A percentile compares a stretch with the other conserved stretches of the same genome.
Evolutionary conservation across 2,888 invertebrate genomes (phyloP).

Genomic region (Apoderus coryli): DNA sequence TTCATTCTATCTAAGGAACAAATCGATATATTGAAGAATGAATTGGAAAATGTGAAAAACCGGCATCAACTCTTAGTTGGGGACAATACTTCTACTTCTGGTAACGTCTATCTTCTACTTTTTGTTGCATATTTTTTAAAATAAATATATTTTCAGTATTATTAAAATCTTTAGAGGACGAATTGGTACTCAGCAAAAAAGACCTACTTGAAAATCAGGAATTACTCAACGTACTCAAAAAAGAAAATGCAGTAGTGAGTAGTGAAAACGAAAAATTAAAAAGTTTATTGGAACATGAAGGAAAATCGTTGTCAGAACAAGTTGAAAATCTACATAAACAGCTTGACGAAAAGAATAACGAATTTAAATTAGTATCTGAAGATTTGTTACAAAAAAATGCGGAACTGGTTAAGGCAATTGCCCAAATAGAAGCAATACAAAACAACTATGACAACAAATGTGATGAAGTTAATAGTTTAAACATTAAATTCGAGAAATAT

Average conservation of each 20-base stretch:
- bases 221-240: slow-evolving; percentile 19
- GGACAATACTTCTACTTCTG: slow-evolving; percentile 17
- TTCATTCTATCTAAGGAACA: slow-evolving; percentile 46
- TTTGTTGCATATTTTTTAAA: too few relatives aligned
- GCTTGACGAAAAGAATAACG: slow-evolving; percentile 14
- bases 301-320: too few relatives aligned
- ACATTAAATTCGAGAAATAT: slow-evolving; percentile 8
- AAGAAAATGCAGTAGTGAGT: slow-evolving; percentile 19
- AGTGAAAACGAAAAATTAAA: slow-evolving; percentile 20
- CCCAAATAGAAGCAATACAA: slow-evolving; percentile 17
- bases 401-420: slow-evolving; percentile 21
- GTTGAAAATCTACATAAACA: slow-evolving; percentile 12
- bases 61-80: slow-evolving; percentile 26
- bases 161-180: slow-evolving; percentile 21
- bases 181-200: slow-evolving; percentile 21
- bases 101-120: slow-evolving; percentile 11
- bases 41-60: slow-evolving; percentile 39
- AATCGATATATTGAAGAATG: slow-evolving; percentile 38
- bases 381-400: too few relatives aligned
- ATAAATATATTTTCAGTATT: slow-evolving; percentile 19
- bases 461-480: slow-evolving; percentile 35
- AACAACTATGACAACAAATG: too few relatives aligned
- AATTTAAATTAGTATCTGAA: slow-evolving; percentile 25
- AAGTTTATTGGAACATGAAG: slow-evolving; percentile 17
- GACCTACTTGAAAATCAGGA: slow-evolving; percentile 19